phyloP scores from a whole-genome alignment of 2,888 invertebrate species.

The Alcis repandata region DNA sequence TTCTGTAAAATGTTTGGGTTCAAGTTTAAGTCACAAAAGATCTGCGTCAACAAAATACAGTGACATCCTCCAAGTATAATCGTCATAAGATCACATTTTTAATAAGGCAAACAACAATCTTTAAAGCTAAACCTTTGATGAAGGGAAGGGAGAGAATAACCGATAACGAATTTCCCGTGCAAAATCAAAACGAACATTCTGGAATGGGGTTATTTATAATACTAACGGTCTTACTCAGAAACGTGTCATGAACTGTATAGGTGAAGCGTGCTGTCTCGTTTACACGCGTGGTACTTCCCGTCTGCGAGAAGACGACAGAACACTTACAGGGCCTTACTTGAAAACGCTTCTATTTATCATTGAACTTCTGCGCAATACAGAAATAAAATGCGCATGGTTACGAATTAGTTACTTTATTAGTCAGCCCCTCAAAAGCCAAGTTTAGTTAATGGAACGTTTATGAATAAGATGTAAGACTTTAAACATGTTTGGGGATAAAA shows the following conservation, averaged over 20 bases:
- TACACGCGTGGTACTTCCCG: background rate
- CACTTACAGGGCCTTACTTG: background rate
- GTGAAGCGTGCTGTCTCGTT: background rate
- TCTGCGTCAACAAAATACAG: conserved; percentile 64
- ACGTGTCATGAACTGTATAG: background rate
- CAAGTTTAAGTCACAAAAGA: conserved; percentile 14
- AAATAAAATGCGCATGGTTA: no score
- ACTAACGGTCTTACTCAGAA: conserved; percentile 3
- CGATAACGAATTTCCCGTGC: conserved; percentile 68
- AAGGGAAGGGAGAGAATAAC: conserved; percentile 64
- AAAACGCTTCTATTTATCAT: no score
- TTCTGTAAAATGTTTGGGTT: no score
- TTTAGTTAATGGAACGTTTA: background rate
- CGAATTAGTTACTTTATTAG: no score
- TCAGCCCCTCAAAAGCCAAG: background rate
- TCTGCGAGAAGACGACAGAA: background rate
- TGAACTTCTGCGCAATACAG: no score
- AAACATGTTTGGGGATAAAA: conserved; percentile 53
- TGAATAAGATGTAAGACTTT: background rate
- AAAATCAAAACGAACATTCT: conserved; percentile 52
- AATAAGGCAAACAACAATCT: conserved; percentile 86
- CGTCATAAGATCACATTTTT: conserved; percentile 86
- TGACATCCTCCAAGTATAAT: conserved; percentile 80
- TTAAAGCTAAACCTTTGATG: conserved; percentile 85
- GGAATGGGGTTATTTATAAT: conserved; percentile 69